These are phyloP conservation scores for Phymorhynchus buccinoides DNA, from an alignment of 1,140 invertebrate species.

Conservation along the genomic window DNA sequence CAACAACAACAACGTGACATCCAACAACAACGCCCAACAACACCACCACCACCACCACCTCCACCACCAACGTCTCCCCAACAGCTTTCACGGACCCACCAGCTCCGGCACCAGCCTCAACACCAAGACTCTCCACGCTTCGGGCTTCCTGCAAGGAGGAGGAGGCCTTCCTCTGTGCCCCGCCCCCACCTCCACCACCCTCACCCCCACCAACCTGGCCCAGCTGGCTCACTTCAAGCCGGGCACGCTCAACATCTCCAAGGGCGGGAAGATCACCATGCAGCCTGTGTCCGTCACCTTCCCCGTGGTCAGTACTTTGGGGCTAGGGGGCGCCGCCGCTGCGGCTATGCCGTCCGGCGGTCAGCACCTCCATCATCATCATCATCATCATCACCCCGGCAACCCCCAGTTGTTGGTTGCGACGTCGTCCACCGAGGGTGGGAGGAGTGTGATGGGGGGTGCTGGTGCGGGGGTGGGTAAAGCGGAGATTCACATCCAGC, in stretches of 20 bases:
- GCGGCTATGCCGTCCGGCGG: conserved; percentile 43
- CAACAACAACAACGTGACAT: conserved; percentile 1
- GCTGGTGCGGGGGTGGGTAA: conserved; percentile 34
- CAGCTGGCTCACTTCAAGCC: conserved; percentile 63
- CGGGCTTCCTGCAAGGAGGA: conserved; percentile 11
- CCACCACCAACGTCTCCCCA: not conserved
- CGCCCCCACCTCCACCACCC: too few relatives aligned
- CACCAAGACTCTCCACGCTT: conserved; percentile 16
- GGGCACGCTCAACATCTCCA: conserved; percentile 54
- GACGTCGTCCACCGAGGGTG: conserved; percentile 43
- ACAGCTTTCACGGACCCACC: not conserved
- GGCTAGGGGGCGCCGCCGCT: conserved; percentile 49
- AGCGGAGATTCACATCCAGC: conserved; percentile 49
- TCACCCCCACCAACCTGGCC: conserved; percentile 35
- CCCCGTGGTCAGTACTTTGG: conserved; percentile 54
- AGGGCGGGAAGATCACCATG: conserved; percentile 60
- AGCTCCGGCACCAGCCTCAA: not conserved
- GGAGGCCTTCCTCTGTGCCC: conserved; percentile 17
- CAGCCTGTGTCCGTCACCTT: conserved; percentile 64
- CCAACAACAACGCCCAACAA: not conserved
- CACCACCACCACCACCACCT: conserved; percentile 12
- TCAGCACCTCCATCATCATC: conserved; percentile 55
- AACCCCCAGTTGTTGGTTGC: too few relatives aligned
- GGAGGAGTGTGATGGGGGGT: not conserved
- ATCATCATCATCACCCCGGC: conserved; percentile 58